Percentiles rank a stretch among this genome's conserved stretches.
Evolutionary conservation across 2,797 vertebrate genomes (phyloP).

Genomic region (Gallinago stenura): DNA sequence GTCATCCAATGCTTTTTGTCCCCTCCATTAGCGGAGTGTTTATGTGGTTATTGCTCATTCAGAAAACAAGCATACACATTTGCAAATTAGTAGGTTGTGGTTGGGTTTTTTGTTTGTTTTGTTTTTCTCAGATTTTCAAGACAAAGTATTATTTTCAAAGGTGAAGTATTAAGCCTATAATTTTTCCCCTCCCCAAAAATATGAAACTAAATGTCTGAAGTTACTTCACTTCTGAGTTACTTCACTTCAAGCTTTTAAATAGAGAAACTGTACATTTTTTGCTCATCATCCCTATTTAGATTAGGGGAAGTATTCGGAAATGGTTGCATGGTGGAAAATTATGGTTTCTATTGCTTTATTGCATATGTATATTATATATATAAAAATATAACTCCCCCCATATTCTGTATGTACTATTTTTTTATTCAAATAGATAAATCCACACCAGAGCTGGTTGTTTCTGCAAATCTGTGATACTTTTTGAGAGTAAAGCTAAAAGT

Average conservation of each 20-base stretch:
- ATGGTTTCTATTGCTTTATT: background rate
- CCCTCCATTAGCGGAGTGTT: background rate
- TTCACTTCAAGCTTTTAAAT: background rate
- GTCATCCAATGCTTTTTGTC: background rate
- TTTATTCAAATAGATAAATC: background rate
- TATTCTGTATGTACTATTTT: background rate
- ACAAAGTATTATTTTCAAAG: background rate
- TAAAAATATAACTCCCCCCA: too few species aligned
- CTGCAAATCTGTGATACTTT: background rate
- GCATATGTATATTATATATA: too few species aligned
- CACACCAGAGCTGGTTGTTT: background rate
- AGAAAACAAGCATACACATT: background rate
- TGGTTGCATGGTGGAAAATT: background rate
- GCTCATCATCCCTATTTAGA: background rate
- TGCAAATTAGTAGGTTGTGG: background rate
- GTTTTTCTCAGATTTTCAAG: background rate
- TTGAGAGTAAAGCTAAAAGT: background rate
- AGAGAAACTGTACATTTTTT: background rate
- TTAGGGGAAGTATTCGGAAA: background rate
- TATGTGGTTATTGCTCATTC: background rate
- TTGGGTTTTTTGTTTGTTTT: background rate
- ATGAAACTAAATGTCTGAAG: background rate
- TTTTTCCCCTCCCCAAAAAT: fast-evolving
- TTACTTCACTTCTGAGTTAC: background rate
- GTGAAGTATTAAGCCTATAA: background rate